phyloP scores from a whole-genome alignment of 2,113 vertebrate species.

The Siniperca knerii region DNA sequence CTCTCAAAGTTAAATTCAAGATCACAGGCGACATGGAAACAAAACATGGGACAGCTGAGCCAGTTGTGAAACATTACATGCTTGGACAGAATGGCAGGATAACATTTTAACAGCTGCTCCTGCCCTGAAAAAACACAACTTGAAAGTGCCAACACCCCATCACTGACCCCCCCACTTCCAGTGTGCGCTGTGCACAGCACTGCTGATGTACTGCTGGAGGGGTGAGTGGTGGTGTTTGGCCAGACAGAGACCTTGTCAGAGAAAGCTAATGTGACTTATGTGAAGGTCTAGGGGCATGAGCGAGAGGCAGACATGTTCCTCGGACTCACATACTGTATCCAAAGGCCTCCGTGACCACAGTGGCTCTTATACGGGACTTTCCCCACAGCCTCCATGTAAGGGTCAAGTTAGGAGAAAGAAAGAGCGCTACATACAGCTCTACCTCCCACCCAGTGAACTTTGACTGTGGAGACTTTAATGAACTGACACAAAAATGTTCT shows the following conservation, averaged over 20 bases:
- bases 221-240: neutral
- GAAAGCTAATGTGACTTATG: conserved; percentile 41
- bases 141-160: conserved; percentile 66
- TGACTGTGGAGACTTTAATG: conserved; percentile 43
- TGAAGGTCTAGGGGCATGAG: conserved; percentile 62
- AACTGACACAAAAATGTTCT: neutral
- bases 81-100: conserved; percentile 61
- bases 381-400: conserved; percentile 78
- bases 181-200: neutral
- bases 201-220: conserved; percentile 19
- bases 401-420: conserved; percentile 48
- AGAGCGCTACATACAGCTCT: conserved; percentile 20
- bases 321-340: conserved; percentile 61
- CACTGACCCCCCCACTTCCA: conserved; percentile 1
- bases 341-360: conserved; percentile 50
- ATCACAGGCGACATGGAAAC: conserved; percentile 36
- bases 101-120: conserved; percentile 84
- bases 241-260: conserved; percentile 16
- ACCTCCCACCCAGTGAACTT: conserved; percentile 52
- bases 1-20: conserved; percentile 37
- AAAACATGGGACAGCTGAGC: conserved; percentile 69
- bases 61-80: conserved; percentile 57
- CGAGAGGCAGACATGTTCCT: conserved; percentile 56
- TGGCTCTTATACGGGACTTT: conserved; percentile 63
- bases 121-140: conserved; percentile 64